Base-by-base conservation (phyloP, 2,888 invertebrate genomes). In the Leucoptera coffeella region DNA sequence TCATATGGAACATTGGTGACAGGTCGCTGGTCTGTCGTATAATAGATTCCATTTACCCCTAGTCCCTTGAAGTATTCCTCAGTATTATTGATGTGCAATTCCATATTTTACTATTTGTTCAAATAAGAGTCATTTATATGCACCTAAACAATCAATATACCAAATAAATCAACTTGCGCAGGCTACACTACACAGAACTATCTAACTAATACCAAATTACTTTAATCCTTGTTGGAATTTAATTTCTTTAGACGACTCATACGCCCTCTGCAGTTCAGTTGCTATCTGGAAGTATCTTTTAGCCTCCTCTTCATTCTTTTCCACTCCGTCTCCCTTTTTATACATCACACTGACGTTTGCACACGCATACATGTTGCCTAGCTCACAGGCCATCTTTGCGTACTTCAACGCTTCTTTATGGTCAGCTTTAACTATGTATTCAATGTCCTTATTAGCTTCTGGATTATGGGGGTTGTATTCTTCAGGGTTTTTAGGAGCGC, bases 321-420 rank as follows among this genome's bases (percentile, higher is more conserved):
- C 78, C 0, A 81, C 83, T 2, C 93, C 93, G 34, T 93, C 88
- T 9, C 92, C 92, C 46, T 78, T 78, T 15, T 74, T 74, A 49
- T 88, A 87, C 86, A 92, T 91, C 51, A 85, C 79, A 44, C 91
- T 84, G 1, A 94, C 67, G 62, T 95, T 95, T 0, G 85, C 84
- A 64, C 97, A 97, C 0, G 89, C 87, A 45, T 83, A 85, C 49
- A 90, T 79, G 45, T 92, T 85, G 1, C 85, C 86, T 1, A 82
- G 56, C 33, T 91, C 85, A 50, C 96, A 97, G 0, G 85, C 88
- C 50, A 80, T 83, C 30, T 75, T 57, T 0, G 89, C 83, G 42
- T 78, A 85, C 19, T 79, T 62, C 49, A 89, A 87, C 0, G 93
- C 92, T 53, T 86, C 82, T 21, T 69, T 71, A 74, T 80, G 78